Evolutionary conservation across 2,888 invertebrate species (phyloP), one percentile per base, ranked within the genome.

Genomic region (Andrena fulva): DNA sequence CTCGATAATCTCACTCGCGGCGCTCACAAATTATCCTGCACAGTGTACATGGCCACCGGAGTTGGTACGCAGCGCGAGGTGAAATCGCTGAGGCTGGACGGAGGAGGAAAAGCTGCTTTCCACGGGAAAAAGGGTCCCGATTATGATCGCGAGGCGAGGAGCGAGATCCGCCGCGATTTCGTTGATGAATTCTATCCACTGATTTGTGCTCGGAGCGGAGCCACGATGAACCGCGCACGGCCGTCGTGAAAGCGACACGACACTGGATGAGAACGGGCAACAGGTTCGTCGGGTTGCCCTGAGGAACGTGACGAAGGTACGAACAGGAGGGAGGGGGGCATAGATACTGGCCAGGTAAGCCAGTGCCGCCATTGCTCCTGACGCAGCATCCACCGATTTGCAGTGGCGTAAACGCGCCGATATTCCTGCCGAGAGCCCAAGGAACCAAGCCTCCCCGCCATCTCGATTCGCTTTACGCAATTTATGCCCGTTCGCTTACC

Each of bases 321-420:
- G 68, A 64, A 60, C 74, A 69, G 71, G 70, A 77, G 77, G 75
- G 59, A 64, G 62, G 64, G 60, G 59, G 54, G 64, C 64, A 56
- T 29, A 75, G 78, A 78, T 80, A 88, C 87, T 83, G 83, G 90
- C 85, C 86, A 90, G 89, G 91, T 90, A 89, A 90, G 90, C 91
- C 84, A 89, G 87, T 89, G 89, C 89, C 88, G 88, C 88, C 88
- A 89, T 89, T 89, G 89, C 89, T 89, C 85, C 89, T 89, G 86
- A 86, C 89, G 86, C 90, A 91, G 91, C 91, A 92, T 92, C 91
- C 92, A 87, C 88, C 77, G 76, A 78, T 73, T 82, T 82, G 60
- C 91, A 91, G 85, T 82, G 85, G 87, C 85, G 87, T 87, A 87
- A 77, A 73, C 73, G 64, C 54, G 42, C 16, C 59, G 64, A 77